Evolutionary conservation across 2,797 vertebrate species (phyloP).

Genomic region (Loriculus beryllinus): DNA sequence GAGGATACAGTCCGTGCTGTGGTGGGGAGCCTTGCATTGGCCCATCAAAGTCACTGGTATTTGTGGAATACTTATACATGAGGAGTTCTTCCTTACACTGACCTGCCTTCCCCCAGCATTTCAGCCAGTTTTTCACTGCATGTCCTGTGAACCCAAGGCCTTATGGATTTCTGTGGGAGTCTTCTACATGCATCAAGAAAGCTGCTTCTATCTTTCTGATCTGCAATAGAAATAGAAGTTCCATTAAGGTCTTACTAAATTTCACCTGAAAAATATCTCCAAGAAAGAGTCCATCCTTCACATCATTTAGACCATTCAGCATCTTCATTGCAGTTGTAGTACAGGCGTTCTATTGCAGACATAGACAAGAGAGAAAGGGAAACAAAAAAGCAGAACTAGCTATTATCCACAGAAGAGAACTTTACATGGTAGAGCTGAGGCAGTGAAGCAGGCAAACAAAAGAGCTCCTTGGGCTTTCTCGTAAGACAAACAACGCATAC

Average conservation of each 20-base stretch:
- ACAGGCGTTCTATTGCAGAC: not conserved
- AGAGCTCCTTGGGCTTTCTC: not conserved
- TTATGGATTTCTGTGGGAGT: not conserved
- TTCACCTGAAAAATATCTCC: not conserved
- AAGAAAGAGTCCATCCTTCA: not conserved
- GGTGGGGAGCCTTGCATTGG: not conserved
- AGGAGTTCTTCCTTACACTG: not conserved
- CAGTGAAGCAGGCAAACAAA: not conserved
- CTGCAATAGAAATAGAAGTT: not conserved
- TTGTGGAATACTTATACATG: not conserved
- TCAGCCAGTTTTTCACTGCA: not conserved
- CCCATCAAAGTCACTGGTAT: not conserved
- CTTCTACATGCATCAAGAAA: not conserved
- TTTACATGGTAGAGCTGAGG: not conserved
- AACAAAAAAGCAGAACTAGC: slow-evolving; percentile 43
- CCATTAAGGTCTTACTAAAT: not conserved
- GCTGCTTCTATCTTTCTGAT: not conserved
- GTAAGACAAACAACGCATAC: not conserved
- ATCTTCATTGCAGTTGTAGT: not conserved
- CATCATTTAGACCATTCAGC: not conserved
- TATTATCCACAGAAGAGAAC: not conserved
- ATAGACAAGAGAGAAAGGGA: not conserved
- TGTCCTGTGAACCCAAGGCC: not conserved
- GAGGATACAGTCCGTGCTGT: not conserved
- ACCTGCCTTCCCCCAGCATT: not conserved